phyloP scores from a whole-genome alignment of 2,888 invertebrate genomes.

The Bembecia ichneumoniformis region DNA sequence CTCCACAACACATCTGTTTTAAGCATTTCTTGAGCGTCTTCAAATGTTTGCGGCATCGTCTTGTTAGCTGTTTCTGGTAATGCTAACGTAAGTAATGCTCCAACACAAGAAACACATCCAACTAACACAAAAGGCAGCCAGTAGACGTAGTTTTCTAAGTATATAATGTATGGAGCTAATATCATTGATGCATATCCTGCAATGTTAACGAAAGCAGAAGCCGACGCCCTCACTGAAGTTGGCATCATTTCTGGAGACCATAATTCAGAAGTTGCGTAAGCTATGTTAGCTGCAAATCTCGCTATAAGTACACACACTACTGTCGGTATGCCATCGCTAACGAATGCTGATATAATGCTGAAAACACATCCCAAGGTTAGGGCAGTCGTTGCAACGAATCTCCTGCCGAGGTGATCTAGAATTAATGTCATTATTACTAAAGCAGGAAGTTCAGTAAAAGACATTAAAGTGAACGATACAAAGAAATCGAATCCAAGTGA shows the following conservation, averaged over 20 bases:
- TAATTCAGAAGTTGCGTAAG: slow-evolving; percentile 6
- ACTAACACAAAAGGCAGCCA: slow-evolving; percentile 8
- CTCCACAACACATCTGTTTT: not conserved
- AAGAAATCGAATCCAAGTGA: slow-evolving; percentile 8
- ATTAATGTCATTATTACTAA: slow-evolving; percentile 6
- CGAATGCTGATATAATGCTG: slow-evolving; percentile 4
- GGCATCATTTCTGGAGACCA: slow-evolving; percentile 10
- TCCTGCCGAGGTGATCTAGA: slow-evolving; percentile 8
- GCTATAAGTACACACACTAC: slow-evolving; percentile 8
- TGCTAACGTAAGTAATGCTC: slow-evolving; percentile 4
- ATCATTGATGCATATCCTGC: slow-evolving; percentile 5
- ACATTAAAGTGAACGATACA: slow-evolving; percentile 8
- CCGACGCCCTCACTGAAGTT: slow-evolving; percentile 7
- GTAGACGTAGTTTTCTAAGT: slow-evolving; percentile 2
- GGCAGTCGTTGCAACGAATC: slow-evolving; percentile 3
- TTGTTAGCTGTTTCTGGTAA: slow-evolving; percentile 8
- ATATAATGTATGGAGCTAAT: slow-evolving; percentile 7
- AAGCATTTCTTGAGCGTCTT: not conserved
- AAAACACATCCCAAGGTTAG: slow-evolving; percentile 3
- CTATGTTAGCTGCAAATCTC: slow-evolving; percentile 8
- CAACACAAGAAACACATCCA: slow-evolving; percentile 3
- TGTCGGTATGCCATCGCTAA: slow-evolving; percentile 7
- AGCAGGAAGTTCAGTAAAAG: slow-evolving; percentile 9
- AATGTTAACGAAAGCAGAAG: slow-evolving; percentile 4
- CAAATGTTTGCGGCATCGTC: slow-evolving; percentile 5